Evolutionary conservation across 2,113 vertebrate species (phyloP).

Genomic region (Anhinga rufa): DNA sequence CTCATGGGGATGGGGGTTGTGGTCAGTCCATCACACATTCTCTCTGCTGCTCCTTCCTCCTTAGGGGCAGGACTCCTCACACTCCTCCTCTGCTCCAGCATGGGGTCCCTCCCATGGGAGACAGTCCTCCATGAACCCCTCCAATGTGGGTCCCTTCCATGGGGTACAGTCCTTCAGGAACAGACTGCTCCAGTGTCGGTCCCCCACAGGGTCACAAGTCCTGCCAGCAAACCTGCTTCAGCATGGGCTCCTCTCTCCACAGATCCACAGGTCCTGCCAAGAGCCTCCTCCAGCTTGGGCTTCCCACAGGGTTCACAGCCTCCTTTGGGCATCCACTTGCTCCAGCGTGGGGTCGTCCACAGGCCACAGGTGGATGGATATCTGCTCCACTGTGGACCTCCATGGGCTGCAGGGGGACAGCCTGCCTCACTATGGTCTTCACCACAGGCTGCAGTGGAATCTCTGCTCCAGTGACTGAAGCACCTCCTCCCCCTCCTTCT

Average conservation of each 20-base stretch:
- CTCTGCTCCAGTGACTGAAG: no score
- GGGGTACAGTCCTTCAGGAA: no score
- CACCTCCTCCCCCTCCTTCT: no score
- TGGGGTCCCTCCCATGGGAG: no score
- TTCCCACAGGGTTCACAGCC: background rate
- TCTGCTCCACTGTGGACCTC: background rate
- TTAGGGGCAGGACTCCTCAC: background rate
- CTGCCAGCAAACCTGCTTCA: no score
- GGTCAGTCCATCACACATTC: background rate
- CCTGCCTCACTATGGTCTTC: background rate
- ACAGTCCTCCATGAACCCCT: no score
- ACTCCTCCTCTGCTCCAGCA: no score
- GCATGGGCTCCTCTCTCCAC: no score
- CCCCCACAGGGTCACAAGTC: no score
- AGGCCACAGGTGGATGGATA: background rate
- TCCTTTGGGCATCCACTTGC: background rate
- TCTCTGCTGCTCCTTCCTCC: background rate
- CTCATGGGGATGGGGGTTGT: background rate
- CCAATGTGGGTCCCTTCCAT: no score
- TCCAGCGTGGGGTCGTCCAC: rapidly evolving
- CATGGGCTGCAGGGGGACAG: background rate
- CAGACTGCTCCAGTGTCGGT: no score
- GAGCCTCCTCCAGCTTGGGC: background rate
- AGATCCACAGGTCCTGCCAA: no score
- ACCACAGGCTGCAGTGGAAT: background rate